Conservation (phyloP, 2,888 invertebrate species). For the Caenorhabditis parvicauda region DNA sequence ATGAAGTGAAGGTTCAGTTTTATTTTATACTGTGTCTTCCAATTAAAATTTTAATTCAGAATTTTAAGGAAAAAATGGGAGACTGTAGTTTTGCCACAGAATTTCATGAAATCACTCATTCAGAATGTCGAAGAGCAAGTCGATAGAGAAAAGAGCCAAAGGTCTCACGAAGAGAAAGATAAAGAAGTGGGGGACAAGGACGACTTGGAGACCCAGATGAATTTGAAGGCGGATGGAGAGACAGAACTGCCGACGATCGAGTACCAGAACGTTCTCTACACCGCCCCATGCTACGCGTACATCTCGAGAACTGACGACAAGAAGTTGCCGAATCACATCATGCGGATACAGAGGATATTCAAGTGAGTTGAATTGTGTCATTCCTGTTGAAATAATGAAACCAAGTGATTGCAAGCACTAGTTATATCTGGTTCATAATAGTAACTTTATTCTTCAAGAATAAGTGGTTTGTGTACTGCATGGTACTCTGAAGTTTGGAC, state of each 20-base stretch:
- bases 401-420: too few species aligned
- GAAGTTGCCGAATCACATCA: slow-evolving; percentile 75
- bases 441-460: too few species aligned
- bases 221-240: slow-evolving; percentile 40
- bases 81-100: too few species aligned
- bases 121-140: slow-evolving; percentile 29
- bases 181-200: slow-evolving; percentile 16
- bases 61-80: too few species aligned
- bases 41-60: too few species aligned
- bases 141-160: slow-evolving; percentile 10
- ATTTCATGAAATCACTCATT: slow-evolving; percentile 1
- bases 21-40: background rate
- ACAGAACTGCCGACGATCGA: slow-evolving; percentile 60
- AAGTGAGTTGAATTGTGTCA: slow-evolving; percentile 67
- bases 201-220: slow-evolving; percentile 14
- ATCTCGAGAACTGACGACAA: slow-evolving; percentile 66
- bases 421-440: too few species aligned
- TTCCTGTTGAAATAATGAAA: background rate
- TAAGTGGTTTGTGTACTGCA: too few species aligned
- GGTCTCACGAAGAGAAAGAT: slow-evolving; percentile 21
- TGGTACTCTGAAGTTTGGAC: too few species aligned
- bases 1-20: background rate
- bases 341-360: slow-evolving; percentile 85
- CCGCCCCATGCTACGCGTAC: slow-evolving; percentile 88
- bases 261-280: slow-evolving; percentile 75